Percentiles rank a stretch among this genome's conserved stretches.
Conservation (phyloP, 2,113 vertebrate genomes). For the Paratilapia polleni region DNA sequence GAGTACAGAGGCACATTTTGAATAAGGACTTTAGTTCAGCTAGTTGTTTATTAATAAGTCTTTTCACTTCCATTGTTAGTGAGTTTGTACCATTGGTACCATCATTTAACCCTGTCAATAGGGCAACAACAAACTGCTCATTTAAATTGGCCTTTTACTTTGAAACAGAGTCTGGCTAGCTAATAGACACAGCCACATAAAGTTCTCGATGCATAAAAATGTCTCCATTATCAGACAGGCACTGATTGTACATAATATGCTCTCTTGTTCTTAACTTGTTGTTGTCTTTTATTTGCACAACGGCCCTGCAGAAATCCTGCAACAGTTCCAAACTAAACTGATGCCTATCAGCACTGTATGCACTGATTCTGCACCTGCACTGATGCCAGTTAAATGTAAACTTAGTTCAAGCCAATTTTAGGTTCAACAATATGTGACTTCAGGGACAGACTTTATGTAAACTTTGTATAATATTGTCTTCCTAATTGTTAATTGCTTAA, state of each 20-base stretch:
- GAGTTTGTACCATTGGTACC: constrained; percentile 1
- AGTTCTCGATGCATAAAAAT: not conserved
- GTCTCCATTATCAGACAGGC: not conserved
- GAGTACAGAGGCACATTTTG: constrained; percentile 73
- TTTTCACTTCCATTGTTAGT: not conserved
- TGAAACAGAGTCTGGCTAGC: not conserved
- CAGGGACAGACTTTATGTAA: not conserved
- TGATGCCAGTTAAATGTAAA: not conserved
- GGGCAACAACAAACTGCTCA: not conserved
- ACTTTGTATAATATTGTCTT: not conserved
- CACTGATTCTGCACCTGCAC: not conserved
- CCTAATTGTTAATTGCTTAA: not conserved
- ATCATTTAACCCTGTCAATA: not conserved
- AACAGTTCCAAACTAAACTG: not conserved
- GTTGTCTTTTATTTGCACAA: not conserved
- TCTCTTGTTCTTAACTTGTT: not conserved
- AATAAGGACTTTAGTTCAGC: not conserved
- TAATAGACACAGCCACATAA: not conserved
- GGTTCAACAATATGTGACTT: rapidly evolving
- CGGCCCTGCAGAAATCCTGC: not conserved
- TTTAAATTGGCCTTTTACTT: not conserved
- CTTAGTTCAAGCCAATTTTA: not conserved
- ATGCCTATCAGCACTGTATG: not conserved
- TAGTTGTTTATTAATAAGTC: not conserved
- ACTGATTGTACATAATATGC: not conserved